Evolutionary conservation across 2,113 vertebrate genomes (phyloP).

Genomic region (Eudyptes chrysolophus): DNA sequence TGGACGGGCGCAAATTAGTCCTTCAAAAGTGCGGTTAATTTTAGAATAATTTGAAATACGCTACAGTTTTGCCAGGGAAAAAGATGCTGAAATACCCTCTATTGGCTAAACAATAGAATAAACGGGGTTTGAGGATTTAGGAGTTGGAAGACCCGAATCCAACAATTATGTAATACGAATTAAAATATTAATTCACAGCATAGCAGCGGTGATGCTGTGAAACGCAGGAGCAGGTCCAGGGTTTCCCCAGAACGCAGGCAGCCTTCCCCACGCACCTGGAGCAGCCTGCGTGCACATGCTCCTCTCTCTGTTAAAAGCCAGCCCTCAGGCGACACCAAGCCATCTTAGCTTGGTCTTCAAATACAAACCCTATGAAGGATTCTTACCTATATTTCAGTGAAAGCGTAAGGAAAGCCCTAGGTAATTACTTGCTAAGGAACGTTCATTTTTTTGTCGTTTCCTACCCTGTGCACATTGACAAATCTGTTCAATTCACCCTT

Average conservation of each 20-base stretch:
- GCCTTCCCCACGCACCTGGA: neutral
- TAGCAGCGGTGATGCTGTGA: neutral
- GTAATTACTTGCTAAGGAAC: neutral
- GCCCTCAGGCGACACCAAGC: neutral
- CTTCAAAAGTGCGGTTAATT: conserved; percentile 20
- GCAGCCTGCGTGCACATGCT: neutral
- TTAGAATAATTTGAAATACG: neutral
- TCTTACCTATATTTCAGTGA: neutral
- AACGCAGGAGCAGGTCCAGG: neutral
- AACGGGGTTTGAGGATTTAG: neutral
- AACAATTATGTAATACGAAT: conserved; percentile 35
- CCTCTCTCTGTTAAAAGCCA: neutral
- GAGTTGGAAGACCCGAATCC: neutral
- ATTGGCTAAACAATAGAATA: conserved; percentile 10
- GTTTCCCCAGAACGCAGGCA: neutral
- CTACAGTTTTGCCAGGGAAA: neutral
- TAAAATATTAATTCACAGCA: neutral
- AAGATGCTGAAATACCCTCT: conserved; percentile 49
- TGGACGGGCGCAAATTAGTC: neutral
- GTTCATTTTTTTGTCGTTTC: neutral
- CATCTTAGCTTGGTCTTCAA: neutral
- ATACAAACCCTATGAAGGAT: neutral
- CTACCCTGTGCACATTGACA: neutral
- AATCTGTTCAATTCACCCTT: neutral
- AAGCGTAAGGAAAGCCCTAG: neutral